phyloP scores from a whole-genome alignment of 2,888 invertebrate genomes.

The Rhagonycha lutea region DNA sequence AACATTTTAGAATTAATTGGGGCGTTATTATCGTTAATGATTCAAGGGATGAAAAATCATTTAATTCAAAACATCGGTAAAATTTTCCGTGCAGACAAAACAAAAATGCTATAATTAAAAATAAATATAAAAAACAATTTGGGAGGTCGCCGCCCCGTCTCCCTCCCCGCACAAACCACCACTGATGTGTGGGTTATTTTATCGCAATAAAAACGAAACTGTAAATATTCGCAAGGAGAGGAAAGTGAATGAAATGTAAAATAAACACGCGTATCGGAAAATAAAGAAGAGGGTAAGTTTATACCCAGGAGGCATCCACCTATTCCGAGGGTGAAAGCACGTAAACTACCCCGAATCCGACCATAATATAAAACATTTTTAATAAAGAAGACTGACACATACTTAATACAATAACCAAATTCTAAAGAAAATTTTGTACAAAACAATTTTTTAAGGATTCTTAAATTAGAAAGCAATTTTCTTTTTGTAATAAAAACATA shows the following conservation, averaged over 20 bases:
- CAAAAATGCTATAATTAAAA: no score
- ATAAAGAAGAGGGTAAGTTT: neutral
- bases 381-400: neutral
- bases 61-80: no score
- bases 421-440: neutral
- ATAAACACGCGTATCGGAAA: neutral
- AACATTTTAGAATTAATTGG: neutral
- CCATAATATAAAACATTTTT: neutral
- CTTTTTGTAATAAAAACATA: neutral
- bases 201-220: neutral
- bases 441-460: neutral
- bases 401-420: neutral
- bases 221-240: neutral
- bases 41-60: no score
- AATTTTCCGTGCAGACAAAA: no score
- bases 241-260: neutral
- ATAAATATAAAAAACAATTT: no score
- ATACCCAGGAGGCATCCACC: neutral
- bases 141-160: no score
- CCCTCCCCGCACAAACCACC: no score
- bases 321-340: neutral
- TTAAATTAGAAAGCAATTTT: neutral
- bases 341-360: neutral
- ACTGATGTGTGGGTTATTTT: neutral
- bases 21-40: neutral